Conservation (phyloP, 2,797 vertebrate species). For the Erithacus rubecula region DNA sequence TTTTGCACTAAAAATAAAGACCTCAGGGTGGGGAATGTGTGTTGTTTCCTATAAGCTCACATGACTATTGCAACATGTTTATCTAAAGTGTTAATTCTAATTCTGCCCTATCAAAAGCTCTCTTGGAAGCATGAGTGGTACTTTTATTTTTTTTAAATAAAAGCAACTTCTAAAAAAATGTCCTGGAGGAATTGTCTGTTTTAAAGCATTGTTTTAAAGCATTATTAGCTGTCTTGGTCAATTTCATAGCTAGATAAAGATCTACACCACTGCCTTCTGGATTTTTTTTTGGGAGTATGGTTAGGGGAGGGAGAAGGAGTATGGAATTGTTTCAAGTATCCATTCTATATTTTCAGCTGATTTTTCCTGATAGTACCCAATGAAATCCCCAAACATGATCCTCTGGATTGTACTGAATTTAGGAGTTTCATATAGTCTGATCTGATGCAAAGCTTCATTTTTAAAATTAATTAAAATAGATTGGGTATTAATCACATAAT, state of each 20-base stretch:
- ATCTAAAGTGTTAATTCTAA: neutral
- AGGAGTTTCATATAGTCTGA: neutral
- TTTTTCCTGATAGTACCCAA: neutral
- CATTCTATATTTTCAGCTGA: neutral
- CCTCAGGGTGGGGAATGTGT: neutral
- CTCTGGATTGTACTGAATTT: neutral
- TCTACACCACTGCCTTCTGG: neutral
- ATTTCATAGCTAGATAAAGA: neutral
- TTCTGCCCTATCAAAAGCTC: neutral
- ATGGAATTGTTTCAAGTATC: neutral
- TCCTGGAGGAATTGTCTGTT: neutral
- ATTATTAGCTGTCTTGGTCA: neutral
- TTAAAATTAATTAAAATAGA: neutral
- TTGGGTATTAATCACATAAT: neutral
- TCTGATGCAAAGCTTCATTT: neutral
- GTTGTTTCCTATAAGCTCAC: neutral
- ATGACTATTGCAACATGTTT: neutral
- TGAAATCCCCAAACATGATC: neutral
- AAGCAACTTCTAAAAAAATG: neutral
- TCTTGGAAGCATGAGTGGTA: neutral
- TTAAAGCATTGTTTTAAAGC: neutral
- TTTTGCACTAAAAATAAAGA: conserved; percentile 22
- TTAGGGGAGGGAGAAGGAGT: neutral
- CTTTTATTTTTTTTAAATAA: neutral
- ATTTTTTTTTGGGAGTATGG: neutral